Conservation (phyloP, 2,113 vertebrate species). For the Hassar affinis region DNA sequence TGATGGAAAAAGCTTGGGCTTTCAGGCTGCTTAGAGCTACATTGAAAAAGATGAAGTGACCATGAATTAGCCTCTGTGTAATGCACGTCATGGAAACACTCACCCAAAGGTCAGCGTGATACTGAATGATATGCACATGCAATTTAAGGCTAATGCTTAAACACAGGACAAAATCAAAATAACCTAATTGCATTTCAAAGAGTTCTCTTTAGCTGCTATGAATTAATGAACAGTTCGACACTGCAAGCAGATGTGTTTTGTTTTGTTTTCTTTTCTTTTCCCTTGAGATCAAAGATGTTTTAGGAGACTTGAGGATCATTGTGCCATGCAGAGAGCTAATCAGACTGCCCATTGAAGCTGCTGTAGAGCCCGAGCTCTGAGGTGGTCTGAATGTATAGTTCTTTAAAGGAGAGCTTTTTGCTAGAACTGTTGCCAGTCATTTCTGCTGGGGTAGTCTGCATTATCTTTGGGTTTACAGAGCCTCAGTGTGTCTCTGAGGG, state of each 20-base stretch:
- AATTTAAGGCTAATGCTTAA: constrained; percentile 21
- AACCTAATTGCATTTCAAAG: constrained; percentile 52
- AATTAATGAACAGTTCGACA: constrained; percentile 53
- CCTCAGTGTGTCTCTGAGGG: neutral
- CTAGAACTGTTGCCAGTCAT: neutral
- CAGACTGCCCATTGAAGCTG: constrained; percentile 11
- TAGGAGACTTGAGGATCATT: constrained; percentile 37
- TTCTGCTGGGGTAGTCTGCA: neutral
- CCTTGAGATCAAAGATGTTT: constrained; percentile 53
- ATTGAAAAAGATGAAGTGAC: neutral
- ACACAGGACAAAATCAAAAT: neutral
- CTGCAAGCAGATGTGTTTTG: constrained; percentile 44
- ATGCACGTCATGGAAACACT: neutral
- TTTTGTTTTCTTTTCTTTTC: neutral
- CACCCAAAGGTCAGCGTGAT: neutral
- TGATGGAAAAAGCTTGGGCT: neutral
- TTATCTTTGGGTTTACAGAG: neutral
- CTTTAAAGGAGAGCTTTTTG: neutral
- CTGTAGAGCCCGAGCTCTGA: neutral
- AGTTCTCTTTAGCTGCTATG: constrained; percentile 44
- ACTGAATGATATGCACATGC: neutral
- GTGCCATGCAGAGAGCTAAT: constrained; percentile 28
- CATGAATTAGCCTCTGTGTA: neutral
- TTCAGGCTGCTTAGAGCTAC: neutral
- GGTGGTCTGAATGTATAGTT: neutral